Percentiles rank a stretch among this genome's conserved stretches.
phyloP scores from a whole-genome alignment of 2,797 vertebrate genomes.

The Myripristis murdjan region DNA sequence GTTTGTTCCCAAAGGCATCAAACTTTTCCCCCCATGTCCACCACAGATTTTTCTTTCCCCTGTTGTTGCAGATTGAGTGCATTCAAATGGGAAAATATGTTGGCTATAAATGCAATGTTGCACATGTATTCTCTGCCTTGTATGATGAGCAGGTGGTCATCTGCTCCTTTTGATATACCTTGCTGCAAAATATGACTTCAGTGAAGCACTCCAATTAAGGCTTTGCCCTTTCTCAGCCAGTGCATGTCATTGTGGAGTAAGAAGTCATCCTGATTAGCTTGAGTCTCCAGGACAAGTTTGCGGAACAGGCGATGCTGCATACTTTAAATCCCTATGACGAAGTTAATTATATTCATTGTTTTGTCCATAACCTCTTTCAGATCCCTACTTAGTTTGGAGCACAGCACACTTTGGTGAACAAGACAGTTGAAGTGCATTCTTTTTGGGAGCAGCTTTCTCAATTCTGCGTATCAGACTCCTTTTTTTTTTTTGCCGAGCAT shows the following conservation, averaged over 20 bases:
- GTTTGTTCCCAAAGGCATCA: constrained; percentile 9
- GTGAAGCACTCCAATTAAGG: constrained; percentile 14
- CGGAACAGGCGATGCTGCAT: constrained; percentile 15
- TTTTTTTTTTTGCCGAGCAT: constrained; percentile 19
- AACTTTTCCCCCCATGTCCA: constrained; percentile 9
- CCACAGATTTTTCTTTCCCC: not conserved
- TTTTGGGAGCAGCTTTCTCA: not conserved
- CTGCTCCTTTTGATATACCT: constrained; percentile 10
- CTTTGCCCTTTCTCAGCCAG: constrained; percentile 28
- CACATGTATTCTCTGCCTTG: constrained; percentile 21
- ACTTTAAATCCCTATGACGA: constrained; percentile 12
- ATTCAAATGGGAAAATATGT: constrained; percentile 16
- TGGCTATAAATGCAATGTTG: constrained; percentile 2
- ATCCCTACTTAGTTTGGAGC: constrained; percentile 9
- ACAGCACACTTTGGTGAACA: constrained; percentile 31
- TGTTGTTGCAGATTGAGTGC: not conserved
- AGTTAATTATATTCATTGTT: constrained; percentile 19
- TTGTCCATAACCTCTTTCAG: constrained; percentile 14
- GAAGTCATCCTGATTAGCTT: constrained; percentile 15
- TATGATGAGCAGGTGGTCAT: constrained; percentile 16
- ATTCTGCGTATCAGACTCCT: constrained; percentile 17
- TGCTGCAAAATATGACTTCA: not conserved
- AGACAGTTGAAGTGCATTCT: constrained; percentile 17
- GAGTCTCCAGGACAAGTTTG: constrained; percentile 13
- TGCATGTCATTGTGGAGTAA: constrained; percentile 25